A percentile compares a stretch with the other conserved stretches of the same genome.
Conservation (phyloP, 2,888 invertebrate species). For the Tetranychus piercei region DNA sequence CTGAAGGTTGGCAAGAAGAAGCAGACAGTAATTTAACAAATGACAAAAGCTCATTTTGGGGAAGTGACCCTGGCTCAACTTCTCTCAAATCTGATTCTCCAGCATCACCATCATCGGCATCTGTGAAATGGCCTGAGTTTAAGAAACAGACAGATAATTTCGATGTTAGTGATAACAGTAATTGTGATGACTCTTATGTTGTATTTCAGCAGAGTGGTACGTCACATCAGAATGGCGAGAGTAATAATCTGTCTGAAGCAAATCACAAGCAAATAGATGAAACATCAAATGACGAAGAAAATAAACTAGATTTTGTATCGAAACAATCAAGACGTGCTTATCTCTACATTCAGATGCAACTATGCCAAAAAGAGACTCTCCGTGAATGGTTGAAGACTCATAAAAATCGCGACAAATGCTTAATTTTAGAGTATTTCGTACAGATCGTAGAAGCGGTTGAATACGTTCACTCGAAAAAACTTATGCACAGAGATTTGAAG, state of each 20-base stretch:
- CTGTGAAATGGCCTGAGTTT: neutral
- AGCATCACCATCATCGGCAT: neutral
- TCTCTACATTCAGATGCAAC: conserved; percentile 93
- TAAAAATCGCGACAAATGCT: conserved; percentile 23
- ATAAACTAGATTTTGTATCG: neutral
- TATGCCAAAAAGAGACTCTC: conserved; percentile 69
- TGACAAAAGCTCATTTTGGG: conserved; percentile 4
- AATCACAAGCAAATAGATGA: neutral
- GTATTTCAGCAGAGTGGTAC: conserved; percentile 6
- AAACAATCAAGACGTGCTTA: conserved; percentile 35
- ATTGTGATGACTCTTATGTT: conserved; percentile 7
- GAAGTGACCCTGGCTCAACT: neutral
- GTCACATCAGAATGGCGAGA: neutral
- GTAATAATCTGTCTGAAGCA: neutral
- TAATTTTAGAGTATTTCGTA: conserved; percentile 50
- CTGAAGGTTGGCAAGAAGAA: conserved; percentile 63
- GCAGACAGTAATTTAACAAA: conserved; percentile 45
- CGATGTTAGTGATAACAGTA: neutral
- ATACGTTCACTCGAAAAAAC: conserved; percentile 74
- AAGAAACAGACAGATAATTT: neutral
- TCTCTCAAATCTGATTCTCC: neutral
- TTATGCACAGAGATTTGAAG: conserved; percentile 91
- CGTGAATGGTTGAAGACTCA: conserved; percentile 58
- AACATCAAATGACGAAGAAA: neutral
- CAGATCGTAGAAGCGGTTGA: conserved; percentile 87